Conservation (phyloP, 2,888 invertebrate species). For the Polylopha cassiicola region DNA sequence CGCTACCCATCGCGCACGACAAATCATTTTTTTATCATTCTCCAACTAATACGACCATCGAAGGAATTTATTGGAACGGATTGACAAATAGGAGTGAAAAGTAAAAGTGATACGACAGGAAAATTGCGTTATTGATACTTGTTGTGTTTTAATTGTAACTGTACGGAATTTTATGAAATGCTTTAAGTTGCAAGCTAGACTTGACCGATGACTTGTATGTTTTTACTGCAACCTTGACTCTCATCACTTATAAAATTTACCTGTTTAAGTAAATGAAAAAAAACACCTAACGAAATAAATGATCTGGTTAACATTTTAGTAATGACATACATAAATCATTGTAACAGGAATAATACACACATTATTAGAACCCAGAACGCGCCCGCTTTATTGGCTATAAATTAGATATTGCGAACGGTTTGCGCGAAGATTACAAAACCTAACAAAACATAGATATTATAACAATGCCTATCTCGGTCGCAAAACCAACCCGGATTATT, state of each 20-base stretch:
- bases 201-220: no score
- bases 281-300: no score
- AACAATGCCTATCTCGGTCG: conserved; percentile 5
- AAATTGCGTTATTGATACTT: conserved; percentile 15
- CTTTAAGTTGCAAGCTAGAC: conserved; percentile 4
- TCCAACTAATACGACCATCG: conserved; percentile 28
- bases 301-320: no score
- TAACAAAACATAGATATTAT: conserved; percentile 7
- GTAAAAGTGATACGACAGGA: conserved; percentile 30
- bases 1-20: conserved; percentile 29
- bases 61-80: conserved; percentile 33
- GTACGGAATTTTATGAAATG: no score
- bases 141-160: conserved; percentile 5
- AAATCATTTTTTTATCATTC: conserved; percentile 30
- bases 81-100: conserved; percentile 28
- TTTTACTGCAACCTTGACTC: no score
- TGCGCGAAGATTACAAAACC: background rate
- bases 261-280: no score
- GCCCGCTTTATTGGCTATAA: no score
- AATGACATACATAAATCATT: no score
- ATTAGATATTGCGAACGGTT: no score
- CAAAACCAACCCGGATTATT: conserved; percentile 3
- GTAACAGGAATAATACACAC: no score
- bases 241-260: no score
- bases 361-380: no score